A percentile compares a stretch with the other conserved stretches of the same genome.
phyloP scores from a whole-genome alignment of 2,888 invertebrate genomes.

The Aphidius colemani region DNA sequence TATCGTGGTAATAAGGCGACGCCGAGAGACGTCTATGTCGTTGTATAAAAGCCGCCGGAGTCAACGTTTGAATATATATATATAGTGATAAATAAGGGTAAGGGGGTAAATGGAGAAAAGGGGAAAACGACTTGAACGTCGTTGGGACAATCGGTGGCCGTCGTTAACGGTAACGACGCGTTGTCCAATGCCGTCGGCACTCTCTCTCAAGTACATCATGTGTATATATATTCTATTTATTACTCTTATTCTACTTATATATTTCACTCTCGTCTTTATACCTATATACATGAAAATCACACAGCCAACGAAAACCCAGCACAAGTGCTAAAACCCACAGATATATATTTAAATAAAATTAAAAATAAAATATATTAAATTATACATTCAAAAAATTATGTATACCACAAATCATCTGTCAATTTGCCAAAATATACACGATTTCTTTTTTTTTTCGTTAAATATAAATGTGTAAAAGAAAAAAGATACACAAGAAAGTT shows the following conservation, averaged over 20 bases:
- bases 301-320: neutral
- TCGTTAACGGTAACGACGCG: constrained; percentile 55
- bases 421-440: too few relatives aligned
- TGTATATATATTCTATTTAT: constrained; percentile 6
- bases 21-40: constrained; percentile 23
- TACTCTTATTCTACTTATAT: constrained; percentile 19
- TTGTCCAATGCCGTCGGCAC: constrained; percentile 47
- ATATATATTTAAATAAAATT: neutral
- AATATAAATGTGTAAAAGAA: too few relatives aligned
- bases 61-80: constrained; percentile 21
- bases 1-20: constrained; percentile 50
- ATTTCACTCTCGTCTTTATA: constrained; percentile 8
- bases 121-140: constrained; percentile 32
- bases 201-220: constrained; percentile 23
- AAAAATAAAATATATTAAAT: too few relatives aligned
- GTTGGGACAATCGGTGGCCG: constrained; percentile 54
- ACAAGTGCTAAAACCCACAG: neutral
- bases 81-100: too few relatives aligned
- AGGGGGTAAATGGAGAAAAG: constrained; percentile 4
- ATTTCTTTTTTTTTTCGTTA: too few relatives aligned
- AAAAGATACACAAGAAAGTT: too few relatives aligned
- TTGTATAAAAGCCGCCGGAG: constrained; percentile 30
- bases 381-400: too few relatives aligned
- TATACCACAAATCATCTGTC: too few relatives aligned
- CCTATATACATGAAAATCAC: constrained; percentile 15